Conservation (phyloP, 2,113 vertebrate genomes). For the Paramormyrops kingsleyae region DNA sequence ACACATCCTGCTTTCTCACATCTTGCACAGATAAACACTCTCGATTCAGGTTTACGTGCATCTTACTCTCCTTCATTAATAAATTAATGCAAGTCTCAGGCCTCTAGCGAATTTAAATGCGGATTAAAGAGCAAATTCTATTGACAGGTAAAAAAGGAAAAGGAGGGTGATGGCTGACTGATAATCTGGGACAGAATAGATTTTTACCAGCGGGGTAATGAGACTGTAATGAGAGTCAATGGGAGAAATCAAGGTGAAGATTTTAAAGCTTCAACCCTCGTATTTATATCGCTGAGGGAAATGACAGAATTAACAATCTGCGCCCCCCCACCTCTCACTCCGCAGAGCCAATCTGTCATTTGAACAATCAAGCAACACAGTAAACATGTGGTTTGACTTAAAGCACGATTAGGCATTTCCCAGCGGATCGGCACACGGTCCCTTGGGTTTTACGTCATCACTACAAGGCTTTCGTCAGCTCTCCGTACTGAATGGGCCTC, state of each 20-base stretch:
- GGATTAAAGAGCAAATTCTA: slow-evolving; percentile 1
- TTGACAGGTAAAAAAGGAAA: not conserved
- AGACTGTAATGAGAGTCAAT: not conserved
- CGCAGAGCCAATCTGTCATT: not conserved
- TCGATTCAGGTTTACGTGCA: not conserved
- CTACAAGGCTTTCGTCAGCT: not conserved
- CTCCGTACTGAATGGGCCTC: not conserved
- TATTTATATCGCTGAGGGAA: not conserved
- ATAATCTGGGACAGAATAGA: not conserved
- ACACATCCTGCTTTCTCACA: not conserved
- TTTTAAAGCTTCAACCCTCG: not conserved
- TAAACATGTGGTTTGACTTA: not conserved
- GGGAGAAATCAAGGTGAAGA: not conserved
- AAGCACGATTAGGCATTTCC: not conserved
- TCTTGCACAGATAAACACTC: not conserved
- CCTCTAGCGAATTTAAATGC: not conserved
- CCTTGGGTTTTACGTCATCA: not conserved
- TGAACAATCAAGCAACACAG: not conserved
- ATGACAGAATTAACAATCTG: not conserved
- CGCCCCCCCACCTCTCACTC: not conserved
- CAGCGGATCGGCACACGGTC: not conserved
- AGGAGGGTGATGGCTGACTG: not conserved
- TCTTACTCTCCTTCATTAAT: not conserved
- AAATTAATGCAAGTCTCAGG: not conserved
- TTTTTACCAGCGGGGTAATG: not conserved